Conservation (phyloP, 2,797 vertebrate genomes). For the Tauraco hartlaubi region DNA sequence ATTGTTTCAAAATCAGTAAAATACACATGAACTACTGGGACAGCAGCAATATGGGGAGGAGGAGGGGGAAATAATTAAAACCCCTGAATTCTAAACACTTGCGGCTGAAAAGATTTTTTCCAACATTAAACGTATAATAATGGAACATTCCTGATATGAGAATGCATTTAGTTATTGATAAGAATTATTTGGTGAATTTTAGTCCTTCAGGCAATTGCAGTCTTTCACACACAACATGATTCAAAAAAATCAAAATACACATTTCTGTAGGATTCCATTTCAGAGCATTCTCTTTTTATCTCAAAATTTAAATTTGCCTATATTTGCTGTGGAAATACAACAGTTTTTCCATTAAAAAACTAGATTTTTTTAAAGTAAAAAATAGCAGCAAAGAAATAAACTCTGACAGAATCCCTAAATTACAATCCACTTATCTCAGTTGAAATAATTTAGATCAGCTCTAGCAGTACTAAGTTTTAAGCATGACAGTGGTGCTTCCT, state of each 20-base stretch:
- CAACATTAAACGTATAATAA: not conserved
- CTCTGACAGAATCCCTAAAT: not conserved
- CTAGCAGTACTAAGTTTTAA: not conserved
- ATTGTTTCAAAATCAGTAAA: constrained; percentile 53
- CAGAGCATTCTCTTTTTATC: not conserved
- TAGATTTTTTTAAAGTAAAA: not conserved
- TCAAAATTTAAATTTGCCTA: not conserved
- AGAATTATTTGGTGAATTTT: not conserved
- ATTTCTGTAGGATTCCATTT: not conserved
- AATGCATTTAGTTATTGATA: not conserved
- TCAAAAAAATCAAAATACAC: not conserved
- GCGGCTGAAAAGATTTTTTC: not conserved
- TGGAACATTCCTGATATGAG: not conserved
- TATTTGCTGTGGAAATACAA: not conserved
- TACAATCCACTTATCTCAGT: not conserved
- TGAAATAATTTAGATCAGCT: not conserved
- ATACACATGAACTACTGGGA: not conserved
- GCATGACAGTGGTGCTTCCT: not conserved
- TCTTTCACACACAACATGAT: not conserved
- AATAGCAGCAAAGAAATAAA: not conserved
- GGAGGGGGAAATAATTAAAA: not conserved
- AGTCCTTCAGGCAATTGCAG: not conserved
- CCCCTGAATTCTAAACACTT: not conserved
- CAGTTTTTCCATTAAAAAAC: not conserved
- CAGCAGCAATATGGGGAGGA: not conserved